phyloP scores from a whole-genome alignment of 2,888 invertebrate species.

The Amphiduros pacificus region DNA sequence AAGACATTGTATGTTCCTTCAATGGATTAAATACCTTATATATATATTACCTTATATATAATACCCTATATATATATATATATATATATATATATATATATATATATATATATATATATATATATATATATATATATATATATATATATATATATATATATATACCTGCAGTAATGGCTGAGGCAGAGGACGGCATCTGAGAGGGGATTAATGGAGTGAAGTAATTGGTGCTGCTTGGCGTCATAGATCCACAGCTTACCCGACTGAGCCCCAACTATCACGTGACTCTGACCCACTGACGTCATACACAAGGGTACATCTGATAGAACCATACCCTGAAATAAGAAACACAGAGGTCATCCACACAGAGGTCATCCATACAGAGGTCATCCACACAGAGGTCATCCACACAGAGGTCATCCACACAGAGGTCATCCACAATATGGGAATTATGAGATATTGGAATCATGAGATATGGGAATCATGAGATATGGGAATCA shows the following conservation, averaged over 20 bases:
- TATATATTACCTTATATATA: neutral
- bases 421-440: no score
- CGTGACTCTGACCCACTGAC: conserved; percentile 32
- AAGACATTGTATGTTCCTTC: no score
- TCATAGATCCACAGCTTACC: conserved; percentile 47
- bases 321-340: conserved; percentile 41
- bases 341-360: neutral
- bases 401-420: no score
- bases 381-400: no score
- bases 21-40: neutral
- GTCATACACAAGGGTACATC: conserved; percentile 45
- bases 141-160: conserved; percentile 6
- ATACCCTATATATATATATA: no score
- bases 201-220: conserved; percentile 36
- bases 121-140: neutral
- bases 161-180: conserved; percentile 34
- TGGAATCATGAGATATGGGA: no score
- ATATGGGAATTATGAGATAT: no score
- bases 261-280: conserved; percentile 46
- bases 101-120: no score
- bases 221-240: conserved; percentile 31
- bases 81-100: no score
- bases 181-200: conserved; percentile 48
- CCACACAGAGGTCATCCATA: no score
- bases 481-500: no score